Evolutionary conservation across 1,140 invertebrate genomes (phyloP), one percentile per base, ranked within the genome.

Genomic region (Kradibia gibbosae): DNA sequence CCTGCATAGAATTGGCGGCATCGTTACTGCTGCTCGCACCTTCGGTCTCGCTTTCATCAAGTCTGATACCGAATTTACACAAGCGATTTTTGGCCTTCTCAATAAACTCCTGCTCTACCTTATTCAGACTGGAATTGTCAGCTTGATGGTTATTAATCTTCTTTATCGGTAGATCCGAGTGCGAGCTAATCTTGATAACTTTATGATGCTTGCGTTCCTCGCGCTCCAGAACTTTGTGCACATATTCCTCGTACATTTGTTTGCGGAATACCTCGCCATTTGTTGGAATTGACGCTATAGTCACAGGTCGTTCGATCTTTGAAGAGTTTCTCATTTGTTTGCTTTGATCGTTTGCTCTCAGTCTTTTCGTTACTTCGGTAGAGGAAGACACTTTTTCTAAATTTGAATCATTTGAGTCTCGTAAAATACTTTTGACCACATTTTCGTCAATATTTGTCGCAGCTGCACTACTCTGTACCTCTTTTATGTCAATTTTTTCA

Each of bases 231-330:
- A 97, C 94, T 91, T 96, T 95, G 85, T 93, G 91, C 87, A 96
- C 93, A 89, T 96, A 97, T 88, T 97, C 96, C 81, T 95, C 93
- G 86, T 95, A 96, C 95, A 97, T 96, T 87, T 94, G 92, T 82
- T 94, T 93, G 13, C 95, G 92, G 86, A 96, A 94, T 53, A 93
- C 92, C 88, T 96, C 95, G 31, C 93, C 91, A 81, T 92, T 91
- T 50, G 89, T 92, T 67, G 91, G 91, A 83, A 89, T 90, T 82
- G 91, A 90, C 76, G 88, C 86, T 71, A 86, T 86, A 1, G 87
- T 85, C 1, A 73, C 48, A 3, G 88, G 86, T 67, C 84, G 79
- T 62, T 88, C 55, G 25, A 17, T 5, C 50, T 67, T 77, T 11
- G n/a, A 31, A 5, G 22, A 36, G 25, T 45, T n/a, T n/a, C 7